Conservation (phyloP, 2,888 invertebrate species). For the Odontocolon sp. region DNA sequence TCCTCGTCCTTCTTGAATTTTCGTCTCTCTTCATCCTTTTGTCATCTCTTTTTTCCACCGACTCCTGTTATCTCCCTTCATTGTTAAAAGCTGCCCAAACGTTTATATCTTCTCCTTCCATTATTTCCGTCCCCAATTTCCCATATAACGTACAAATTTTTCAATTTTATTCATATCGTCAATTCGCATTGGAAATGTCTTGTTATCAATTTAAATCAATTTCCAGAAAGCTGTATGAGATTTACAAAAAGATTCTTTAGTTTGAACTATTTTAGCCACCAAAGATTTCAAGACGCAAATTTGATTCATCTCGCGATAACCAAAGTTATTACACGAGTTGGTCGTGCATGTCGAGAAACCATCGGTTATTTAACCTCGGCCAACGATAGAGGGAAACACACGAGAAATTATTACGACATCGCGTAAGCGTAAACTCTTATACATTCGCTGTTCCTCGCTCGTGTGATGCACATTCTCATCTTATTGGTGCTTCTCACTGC, state of each 20-base stretch:
- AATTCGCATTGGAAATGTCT: too few species aligned
- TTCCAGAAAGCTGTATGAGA: too few species aligned
- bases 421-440: constrained; percentile 52
- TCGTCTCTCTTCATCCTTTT: constrained; percentile 16
- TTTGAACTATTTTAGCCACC: constrained; percentile 34
- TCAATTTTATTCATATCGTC: too few species aligned
- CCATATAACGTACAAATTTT: too few species aligned
- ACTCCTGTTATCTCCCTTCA: constrained; percentile 23
- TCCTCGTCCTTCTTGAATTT: constrained; percentile 16
- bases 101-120: constrained; percentile 8
- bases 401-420: constrained; percentile 61
- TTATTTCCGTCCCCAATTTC: not conserved
- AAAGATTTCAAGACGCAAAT: constrained; percentile 49
- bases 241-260: constrained; percentile 47
- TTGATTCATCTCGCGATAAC: constrained; percentile 73
- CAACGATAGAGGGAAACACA: constrained; percentile 48
- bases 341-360: constrained; percentile 71
- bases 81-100: constrained; percentile 4
- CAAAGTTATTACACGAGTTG: constrained; percentile 71
- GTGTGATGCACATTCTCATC: constrained; percentile 43
- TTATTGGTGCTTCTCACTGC: constrained; percentile 19
- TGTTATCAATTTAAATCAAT: too few species aligned
- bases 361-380: constrained; percentile 63
- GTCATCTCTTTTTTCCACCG: constrained; percentile 7
- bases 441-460: constrained; percentile 30